Evolutionary conservation across 2,888 invertebrate species (phyloP).

Genomic region (Idaea biselata): DNA sequence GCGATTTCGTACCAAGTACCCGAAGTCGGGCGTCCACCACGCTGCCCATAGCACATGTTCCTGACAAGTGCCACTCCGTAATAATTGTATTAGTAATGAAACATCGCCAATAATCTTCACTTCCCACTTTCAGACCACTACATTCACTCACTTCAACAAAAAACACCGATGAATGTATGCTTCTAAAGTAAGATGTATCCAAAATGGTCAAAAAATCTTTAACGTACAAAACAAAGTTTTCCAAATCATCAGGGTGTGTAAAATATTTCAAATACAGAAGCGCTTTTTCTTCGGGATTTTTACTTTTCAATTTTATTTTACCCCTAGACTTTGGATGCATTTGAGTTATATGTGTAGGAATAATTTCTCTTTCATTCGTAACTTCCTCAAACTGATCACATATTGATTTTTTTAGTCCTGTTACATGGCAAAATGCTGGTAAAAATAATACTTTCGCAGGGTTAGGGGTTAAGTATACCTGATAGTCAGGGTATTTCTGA

Average conservation of each 20-base stretch:
- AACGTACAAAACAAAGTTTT: slow-evolving; percentile 33
- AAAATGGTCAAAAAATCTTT: slow-evolving; percentile 39
- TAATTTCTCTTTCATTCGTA: slow-evolving; percentile 24
- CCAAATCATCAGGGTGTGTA: slow-evolving; percentile 39
- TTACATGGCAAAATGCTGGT: slow-evolving; percentile 24
- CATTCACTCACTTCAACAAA: slow-evolving; percentile 37
- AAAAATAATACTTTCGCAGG: slow-evolving; percentile 14
- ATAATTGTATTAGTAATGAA: slow-evolving; percentile 59
- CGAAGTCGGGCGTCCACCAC: slow-evolving; percentile 50
- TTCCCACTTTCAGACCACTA: slow-evolving; percentile 28
- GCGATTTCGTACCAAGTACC: slow-evolving; percentile 18
- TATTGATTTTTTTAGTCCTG: slow-evolving; percentile 36
- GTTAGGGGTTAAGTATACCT: slow-evolving; percentile 25
- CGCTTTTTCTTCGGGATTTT: slow-evolving; percentile 40
- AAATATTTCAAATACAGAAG: slow-evolving; percentile 39
- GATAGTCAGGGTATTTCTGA: slow-evolving; percentile 42
- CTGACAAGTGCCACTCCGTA: slow-evolving; percentile 79
- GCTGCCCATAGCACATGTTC: slow-evolving; percentile 57
- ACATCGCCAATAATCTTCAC: slow-evolving; percentile 51
- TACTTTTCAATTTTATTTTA: slow-evolving; percentile 35
- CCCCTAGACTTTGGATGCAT: slow-evolving; percentile 53
- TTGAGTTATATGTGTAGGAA: slow-evolving; percentile 35
- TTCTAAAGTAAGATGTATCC: slow-evolving; percentile 40
- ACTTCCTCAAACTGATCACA: slow-evolving; percentile 36
- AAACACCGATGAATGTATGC: slow-evolving; percentile 32